Evolutionary conservation across 2,797 vertebrate genomes (phyloP).

Genomic region (Monodelphis domestica): DNA sequence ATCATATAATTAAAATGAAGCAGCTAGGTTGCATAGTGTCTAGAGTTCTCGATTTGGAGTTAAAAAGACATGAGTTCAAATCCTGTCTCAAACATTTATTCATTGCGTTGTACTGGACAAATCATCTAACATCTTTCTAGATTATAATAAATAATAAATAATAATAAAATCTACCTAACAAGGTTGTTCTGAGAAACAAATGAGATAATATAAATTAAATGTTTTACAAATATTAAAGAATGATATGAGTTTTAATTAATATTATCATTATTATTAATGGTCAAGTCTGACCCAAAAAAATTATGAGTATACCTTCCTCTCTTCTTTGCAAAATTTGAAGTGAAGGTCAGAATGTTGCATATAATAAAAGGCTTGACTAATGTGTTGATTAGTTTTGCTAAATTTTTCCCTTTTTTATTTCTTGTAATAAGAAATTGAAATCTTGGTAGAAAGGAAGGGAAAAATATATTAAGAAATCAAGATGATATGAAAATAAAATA

Average conservation of each 20-base stretch:
- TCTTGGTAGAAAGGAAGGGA: background rate
- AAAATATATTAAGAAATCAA: background rate
- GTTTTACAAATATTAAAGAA: background rate
- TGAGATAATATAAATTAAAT: background rate
- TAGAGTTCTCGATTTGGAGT: background rate
- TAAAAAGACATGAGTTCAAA: background rate
- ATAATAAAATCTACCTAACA: background rate
- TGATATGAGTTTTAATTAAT: background rate
- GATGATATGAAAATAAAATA: background rate
- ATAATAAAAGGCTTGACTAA: background rate
- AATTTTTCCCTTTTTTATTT: background rate
- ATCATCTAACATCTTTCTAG: no score
- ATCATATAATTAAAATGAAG: background rate
- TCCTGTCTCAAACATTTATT: background rate
- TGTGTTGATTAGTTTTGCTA: background rate
- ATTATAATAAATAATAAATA: background rate
- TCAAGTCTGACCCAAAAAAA: background rate
- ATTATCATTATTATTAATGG: background rate
- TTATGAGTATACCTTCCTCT: background rate
- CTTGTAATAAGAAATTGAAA: background rate
- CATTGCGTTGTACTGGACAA: background rate
- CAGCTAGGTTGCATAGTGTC: background rate
- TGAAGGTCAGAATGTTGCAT: background rate
- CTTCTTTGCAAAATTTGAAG: background rate
- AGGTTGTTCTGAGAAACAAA: background rate